These are phyloP conservation scores for Cyprichromis sp. DNA, from an alignment of 2,113 vertebrate species.

Conservation along the genomic window DNA sequence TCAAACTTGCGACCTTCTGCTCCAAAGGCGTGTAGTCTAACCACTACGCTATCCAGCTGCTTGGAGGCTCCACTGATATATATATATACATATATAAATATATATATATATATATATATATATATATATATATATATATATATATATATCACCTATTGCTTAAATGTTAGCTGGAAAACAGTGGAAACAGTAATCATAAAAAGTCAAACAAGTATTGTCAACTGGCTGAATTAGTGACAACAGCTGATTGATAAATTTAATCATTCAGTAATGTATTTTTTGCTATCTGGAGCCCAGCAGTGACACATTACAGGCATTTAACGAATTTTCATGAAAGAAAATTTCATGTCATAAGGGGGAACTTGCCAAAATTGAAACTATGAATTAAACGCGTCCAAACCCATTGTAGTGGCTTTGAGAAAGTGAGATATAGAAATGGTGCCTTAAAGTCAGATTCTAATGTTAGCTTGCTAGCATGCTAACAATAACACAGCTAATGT, in stretches of 20 bases:
- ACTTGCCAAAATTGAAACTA: background rate
- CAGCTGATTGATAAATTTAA: background rate
- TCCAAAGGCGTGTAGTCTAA: too few species aligned
- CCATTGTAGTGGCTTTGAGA: background rate
- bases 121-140: rapidly evolving
- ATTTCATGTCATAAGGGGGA: background rate
- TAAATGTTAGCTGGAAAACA: background rate
- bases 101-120: rapidly evolving
- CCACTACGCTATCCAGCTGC: too few species aligned
- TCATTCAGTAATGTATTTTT: background rate
- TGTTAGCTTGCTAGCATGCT: background rate
- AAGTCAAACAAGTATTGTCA: background rate
- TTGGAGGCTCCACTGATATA: too few species aligned
- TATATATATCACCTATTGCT: background rate
- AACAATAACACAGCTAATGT: background rate
- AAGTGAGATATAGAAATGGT: background rate
- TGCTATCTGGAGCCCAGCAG: background rate
- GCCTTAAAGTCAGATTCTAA: background rate
- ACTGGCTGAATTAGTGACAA: background rate
- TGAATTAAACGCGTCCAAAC: background rate
- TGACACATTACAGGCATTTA: background rate
- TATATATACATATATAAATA: background rate
- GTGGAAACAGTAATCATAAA: background rate
- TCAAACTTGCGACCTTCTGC: too few species aligned
- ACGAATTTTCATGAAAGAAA: background rate